Conservation (phyloP, 2,113 vertebrate genomes). For the Furnarius figulus region DNA sequence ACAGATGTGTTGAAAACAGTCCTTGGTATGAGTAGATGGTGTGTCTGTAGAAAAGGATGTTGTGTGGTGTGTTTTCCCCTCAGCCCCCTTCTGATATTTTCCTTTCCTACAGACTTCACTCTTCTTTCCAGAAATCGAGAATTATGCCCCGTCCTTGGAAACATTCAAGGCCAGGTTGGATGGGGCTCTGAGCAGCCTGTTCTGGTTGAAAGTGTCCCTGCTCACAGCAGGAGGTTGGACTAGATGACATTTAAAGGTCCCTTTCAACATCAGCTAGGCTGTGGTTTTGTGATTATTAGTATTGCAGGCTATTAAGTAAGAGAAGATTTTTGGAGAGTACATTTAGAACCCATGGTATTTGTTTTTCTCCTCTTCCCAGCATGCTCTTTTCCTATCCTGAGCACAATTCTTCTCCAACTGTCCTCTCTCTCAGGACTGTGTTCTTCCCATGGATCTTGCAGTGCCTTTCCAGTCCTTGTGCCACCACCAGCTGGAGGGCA, state of each 20-base stretch:
- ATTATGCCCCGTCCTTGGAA: background rate
- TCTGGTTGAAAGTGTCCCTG: background rate
- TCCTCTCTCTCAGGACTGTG: background rate
- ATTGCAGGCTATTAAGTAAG: background rate
- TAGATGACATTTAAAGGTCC: background rate
- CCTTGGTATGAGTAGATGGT: background rate
- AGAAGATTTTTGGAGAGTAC: background rate
- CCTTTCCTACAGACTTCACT: background rate
- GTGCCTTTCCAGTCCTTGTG: background rate
- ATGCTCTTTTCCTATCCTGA: background rate
- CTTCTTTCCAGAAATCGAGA: background rate
- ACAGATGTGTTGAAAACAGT: background rate
- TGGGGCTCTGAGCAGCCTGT: background rate
- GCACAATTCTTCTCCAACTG: fast-evolving
- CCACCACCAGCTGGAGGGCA: background rate
- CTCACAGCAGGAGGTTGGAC: background rate
- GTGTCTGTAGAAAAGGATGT: background rate
- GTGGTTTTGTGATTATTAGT: background rate
- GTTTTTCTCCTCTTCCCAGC: background rate
- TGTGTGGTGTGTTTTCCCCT: background rate
- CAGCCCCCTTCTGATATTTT: background rate
- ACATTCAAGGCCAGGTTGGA: background rate
- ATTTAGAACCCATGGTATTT: background rate
- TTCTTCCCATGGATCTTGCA: background rate
- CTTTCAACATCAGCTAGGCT: background rate